Evolutionary conservation across 2,888 invertebrate genomes (phyloP).

Genomic region (Agonopterix heracliana): DNA sequence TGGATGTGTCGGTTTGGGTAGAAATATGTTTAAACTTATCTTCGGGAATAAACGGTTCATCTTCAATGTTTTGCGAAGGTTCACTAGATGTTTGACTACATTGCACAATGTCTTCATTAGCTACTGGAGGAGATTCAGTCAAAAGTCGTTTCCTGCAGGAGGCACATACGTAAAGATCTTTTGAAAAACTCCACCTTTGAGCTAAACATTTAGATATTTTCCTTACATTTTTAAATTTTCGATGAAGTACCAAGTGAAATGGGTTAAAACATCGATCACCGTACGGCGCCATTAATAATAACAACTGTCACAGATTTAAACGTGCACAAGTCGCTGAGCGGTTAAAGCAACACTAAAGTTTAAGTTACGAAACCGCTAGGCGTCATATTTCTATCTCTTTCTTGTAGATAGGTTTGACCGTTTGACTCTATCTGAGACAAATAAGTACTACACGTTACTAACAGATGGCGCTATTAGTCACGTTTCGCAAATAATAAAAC

Average conservation of each 20-base stretch:
- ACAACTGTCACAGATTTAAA: background rate
- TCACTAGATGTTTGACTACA: constrained; percentile 2
- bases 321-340: background rate
- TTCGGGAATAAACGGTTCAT: constrained; percentile 5
- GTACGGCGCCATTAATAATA: constrained; percentile 1
- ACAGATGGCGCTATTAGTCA: constrained; percentile 1
- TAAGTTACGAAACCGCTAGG: too few relatives aligned
- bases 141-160: constrained; percentile 7
- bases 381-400: constrained; percentile 1
- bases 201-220: constrained; percentile 4
- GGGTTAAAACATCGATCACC: background rate
- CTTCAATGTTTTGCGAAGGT: constrained; percentile 1
- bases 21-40: constrained; percentile 3
- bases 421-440: constrained; percentile 4
- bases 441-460: constrained; percentile 4
- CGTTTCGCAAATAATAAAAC: background rate
- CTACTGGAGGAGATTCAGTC: constrained; percentile 4
- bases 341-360: background rate
- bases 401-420: constrained; percentile 5
- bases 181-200: constrained; percentile 6
- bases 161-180: constrained; percentile 7
- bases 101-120: constrained; percentile 6
- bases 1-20: background rate
- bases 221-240: constrained; percentile 3
- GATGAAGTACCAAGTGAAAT: constrained; percentile 1